These are phyloP conservation scores for Temnothorax longispinosus DNA, from an alignment of 1,140 invertebrate species.

Conservation along the genomic window DNA sequence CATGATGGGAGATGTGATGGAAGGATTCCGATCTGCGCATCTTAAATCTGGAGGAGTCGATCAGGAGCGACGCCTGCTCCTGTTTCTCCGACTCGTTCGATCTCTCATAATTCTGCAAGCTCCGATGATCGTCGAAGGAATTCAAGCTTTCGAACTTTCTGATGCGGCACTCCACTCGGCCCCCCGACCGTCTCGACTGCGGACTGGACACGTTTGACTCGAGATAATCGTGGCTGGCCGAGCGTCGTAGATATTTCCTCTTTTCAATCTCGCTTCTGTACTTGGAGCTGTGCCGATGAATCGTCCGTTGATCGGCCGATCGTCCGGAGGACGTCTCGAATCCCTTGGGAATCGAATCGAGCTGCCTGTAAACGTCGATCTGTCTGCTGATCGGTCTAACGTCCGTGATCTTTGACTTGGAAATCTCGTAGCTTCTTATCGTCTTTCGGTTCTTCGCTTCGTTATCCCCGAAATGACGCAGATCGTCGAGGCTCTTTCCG, in stretches of 20 bases:
- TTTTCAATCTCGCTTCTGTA: slow-evolving; percentile 76
- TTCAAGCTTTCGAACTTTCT: slow-evolving; percentile 83
- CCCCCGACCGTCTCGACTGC: slow-evolving; percentile 83
- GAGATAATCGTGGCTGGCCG: slow-evolving; percentile 72
- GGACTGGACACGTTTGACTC: slow-evolving; percentile 74
- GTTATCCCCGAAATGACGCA: slow-evolving; percentile 29
- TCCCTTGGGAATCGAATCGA: slow-evolving; percentile 48
- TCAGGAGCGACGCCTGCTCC: slow-evolving; percentile 16
- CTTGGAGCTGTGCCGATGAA: slow-evolving; percentile 65
- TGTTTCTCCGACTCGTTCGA: slow-evolving; percentile 61
- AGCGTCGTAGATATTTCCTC: slow-evolving; percentile 70
- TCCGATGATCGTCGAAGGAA: slow-evolving; percentile 80
- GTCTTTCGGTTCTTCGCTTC: slow-evolving; percentile 56
- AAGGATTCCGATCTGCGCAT: slow-evolving; percentile 83
- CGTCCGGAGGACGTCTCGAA: slow-evolving; percentile 54
- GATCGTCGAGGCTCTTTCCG: slow-evolving; percentile 60
- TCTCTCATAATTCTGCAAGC: slow-evolving; percentile 70
- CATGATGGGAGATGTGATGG: slow-evolving; percentile 78
- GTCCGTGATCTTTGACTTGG: slow-evolving; percentile 38
- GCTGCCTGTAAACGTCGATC: slow-evolving; percentile 63
- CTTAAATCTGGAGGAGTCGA: slow-evolving; percentile 46
- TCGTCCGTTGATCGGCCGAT: slow-evolving; percentile 72
- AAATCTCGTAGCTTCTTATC: slow-evolving; percentile 67
- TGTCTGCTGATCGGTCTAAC: background rate
- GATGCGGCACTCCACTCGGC: slow-evolving; percentile 79